Evolutionary conservation across 64 coral and sea anemone species (phyloP).

Genomic region (Astreopora myriophthalma): DNA sequence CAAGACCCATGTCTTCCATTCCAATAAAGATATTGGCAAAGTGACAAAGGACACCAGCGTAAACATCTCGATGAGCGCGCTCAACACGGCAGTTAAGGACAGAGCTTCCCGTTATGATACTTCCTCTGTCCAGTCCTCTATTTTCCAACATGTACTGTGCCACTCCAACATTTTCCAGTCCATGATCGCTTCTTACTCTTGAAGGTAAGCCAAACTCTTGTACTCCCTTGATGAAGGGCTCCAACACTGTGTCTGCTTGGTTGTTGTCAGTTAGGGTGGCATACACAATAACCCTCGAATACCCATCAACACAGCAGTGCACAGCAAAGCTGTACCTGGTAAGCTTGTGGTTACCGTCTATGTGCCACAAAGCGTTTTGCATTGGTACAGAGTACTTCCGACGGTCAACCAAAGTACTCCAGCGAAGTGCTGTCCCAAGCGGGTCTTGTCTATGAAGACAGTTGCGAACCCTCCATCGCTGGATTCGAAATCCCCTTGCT

Average conservation of each 20-base stretch:
- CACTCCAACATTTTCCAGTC: conserved; percentile 58
- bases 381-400: neutral
- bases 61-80: neutral
- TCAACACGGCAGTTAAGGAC: conserved; percentile 34
- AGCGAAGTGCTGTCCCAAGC: conserved; percentile 79
- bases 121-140: neutral
- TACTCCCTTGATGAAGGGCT: conserved; percentile 39
- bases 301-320: too few species aligned
- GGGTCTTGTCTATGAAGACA: conserved; percentile 67
- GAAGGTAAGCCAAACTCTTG: conserved; percentile 43
- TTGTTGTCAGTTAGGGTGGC: conserved; percentile 52
- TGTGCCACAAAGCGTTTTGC: too few species aligned
- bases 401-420: conserved; percentile 62
- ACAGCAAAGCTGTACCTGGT: too few species aligned
- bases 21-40: too few species aligned
- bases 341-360: too few species aligned
- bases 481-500: conserved; percentile 52
- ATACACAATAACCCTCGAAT: conserved; percentile 66
- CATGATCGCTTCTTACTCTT: conserved; percentile 16
- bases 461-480: conserved; percentile 70
- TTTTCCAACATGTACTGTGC: conserved; percentile 68
- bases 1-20: neutral
- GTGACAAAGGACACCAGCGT: too few species aligned
- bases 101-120: too few species aligned
- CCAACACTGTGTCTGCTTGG: neutral